These are phyloP conservation scores for Orientallactaga bullata DNA, from an alignment of 2,113 vertebrate genomes.

Conservation along the genomic window DNA sequence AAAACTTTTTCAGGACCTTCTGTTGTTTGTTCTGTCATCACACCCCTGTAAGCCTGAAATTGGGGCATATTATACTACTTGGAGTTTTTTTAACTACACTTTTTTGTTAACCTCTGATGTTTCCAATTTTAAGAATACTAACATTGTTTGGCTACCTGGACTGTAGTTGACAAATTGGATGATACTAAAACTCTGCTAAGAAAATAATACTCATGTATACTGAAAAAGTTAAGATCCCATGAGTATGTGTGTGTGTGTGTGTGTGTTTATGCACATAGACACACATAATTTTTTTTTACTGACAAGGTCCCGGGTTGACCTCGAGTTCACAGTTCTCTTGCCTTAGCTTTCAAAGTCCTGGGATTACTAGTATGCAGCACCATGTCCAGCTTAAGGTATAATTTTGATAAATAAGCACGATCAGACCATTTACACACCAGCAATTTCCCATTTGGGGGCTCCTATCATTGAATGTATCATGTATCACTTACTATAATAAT, in stretches of 20 bases:
- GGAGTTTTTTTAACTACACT: background rate
- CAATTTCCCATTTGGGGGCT: background rate
- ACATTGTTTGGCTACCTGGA: background rate
- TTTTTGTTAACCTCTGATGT: background rate
- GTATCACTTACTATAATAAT: background rate
- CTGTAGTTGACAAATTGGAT: conserved; percentile 13
- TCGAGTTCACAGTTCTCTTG: background rate
- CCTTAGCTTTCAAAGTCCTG: background rate
- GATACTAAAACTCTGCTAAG: background rate
- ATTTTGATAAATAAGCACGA: conserved; percentile 47
- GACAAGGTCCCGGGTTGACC: background rate
- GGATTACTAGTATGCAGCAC: background rate
- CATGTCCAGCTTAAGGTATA: background rate
- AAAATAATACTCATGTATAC: conserved; percentile 20
- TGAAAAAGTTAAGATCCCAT: background rate
- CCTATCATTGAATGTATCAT: conserved; percentile 8
- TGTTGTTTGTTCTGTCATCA: background rate
- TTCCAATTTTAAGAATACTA: conserved; percentile 40
- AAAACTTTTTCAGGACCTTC: background rate
- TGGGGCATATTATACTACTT: conserved; percentile 37
- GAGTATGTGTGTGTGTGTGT: too few species aligned
- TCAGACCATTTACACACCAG: conserved; percentile 28
- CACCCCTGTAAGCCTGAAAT: background rate
- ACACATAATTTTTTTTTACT: background rate
- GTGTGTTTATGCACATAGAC: too few species aligned